Evolutionary conservation across 1,140 invertebrate genomes (phyloP), one percentile per base, ranked within the genome.

Genomic region (Mactra quadrangularis): DNA sequence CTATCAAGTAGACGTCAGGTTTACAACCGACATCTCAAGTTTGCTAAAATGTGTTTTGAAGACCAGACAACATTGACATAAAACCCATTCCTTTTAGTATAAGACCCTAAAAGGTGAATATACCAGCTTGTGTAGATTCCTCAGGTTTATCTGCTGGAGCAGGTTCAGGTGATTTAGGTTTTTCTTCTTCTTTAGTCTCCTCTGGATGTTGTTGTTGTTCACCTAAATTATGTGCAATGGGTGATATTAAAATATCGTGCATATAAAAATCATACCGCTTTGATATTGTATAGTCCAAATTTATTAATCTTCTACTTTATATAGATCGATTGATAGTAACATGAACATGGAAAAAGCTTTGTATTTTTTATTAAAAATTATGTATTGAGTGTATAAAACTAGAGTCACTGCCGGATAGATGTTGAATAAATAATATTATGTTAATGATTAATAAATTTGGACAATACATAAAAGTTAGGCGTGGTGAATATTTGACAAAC

Each of bases 131-230:
- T 68, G 47, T 41, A 2, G 64, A 3, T 47, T 66, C 62, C 27
- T 33, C 4, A 27, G n/a, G 45, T 50, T 68, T 19, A 13, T 68
- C 64, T n/a, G 47, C 64, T 31, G 47, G 64, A 15, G 41, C 45
- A 25, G 64, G 64, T 68, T 68, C 64, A 29, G 64, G 64, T 47
- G 38, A 47, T 50, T 68, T 68, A 47, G 27, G 38, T 68, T 68
- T 68, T 3, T 68, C 64, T 50, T 68, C 59, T 19, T 6, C 38
- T 41, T 41, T 6, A 41, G 38, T 41, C 19, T 68, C 17, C 25
- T 33, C 45, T 33, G 7, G 9, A 33, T 66, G 31, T 19, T 13
- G 7, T 35, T 71, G 76, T 55, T 81, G 31, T 57, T 79, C 66
- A 50, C 57, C 60, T 41, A 71, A 47, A 22, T 81, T n/a, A 59